Evolutionary conservation across 2,113 vertebrate species (phyloP), one percentile per base, ranked within the genome.

Genomic region (Carassius gibelio): DNA sequence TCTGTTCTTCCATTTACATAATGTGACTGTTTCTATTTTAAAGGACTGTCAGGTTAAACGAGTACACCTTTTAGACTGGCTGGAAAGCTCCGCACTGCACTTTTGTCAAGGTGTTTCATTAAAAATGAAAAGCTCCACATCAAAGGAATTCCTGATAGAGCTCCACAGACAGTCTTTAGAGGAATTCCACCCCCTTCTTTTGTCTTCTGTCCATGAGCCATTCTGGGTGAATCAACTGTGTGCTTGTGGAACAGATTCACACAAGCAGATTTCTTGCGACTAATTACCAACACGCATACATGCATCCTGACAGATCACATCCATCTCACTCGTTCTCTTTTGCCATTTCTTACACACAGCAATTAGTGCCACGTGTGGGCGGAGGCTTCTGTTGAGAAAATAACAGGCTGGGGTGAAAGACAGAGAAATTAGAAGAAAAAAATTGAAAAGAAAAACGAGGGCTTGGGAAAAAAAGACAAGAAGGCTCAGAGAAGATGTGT

Each of bases 331-430:
- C 75, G 62, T 48, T 59, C 55, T 88, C 75, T 55, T 69, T 83
- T 52, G 50, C 71, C 52, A 61, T 86, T 62, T 34, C 84, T 84
- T 72, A 78, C 82, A 87, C 83, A 79, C 77, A 59, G 84, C 91
- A 90, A 92, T 93, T 90, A 92, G 75, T 85, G 85, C 50, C 74
- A 75, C 78, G 81, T 85, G 89, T 88, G 80, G 85, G 88, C 88
- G 88, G 89, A 38, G 57, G 86, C 75, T 85, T 84, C 84, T 89
- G 82, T 88, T 88, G 90, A 89, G 85, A 87, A 91, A 93, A 91
- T 92, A 92, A 78, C 52, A 76, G 79, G 81, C 59, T 83, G 69
- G 83, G 48, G 30, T 17, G 4, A 59, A 83, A 77, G 64, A 71
- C 34, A 38, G 64, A 72, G 30, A 30, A 72, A 19, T 42, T 15